Evolutionary conservation across 2,113 vertebrate species (phyloP).

Genomic region (Anhinga anhinga): DNA sequence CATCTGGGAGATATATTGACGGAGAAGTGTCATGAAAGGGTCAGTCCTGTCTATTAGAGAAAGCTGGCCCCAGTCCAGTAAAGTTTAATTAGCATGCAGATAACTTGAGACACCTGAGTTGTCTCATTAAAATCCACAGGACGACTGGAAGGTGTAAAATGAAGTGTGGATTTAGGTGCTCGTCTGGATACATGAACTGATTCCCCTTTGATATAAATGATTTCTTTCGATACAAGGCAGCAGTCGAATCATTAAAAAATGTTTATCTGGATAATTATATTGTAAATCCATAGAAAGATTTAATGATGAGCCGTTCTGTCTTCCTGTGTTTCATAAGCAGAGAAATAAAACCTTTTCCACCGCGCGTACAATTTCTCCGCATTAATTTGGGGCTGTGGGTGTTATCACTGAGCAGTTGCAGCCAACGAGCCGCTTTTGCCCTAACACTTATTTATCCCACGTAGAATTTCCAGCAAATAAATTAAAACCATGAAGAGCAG

Average conservation of each 20-base stretch:
- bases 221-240: neutral
- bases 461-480: neutral
- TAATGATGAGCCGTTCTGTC: neutral
- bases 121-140: neutral
- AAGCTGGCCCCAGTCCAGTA: neutral
- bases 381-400: neutral
- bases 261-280: neutral
- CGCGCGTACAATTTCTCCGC: rapidly evolving
- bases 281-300: neutral
- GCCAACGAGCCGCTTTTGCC: neutral
- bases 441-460: neutral
- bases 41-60: neutral
- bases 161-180: neutral
- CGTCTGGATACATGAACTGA: neutral
- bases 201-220: neutral
- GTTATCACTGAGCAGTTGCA: neutral
- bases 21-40: neutral
- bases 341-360: neutral
- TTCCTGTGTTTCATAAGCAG: neutral
- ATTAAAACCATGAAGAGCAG: neutral
- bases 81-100: neutral
- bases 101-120: neutral
- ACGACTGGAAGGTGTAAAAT: neutral
- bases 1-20: neutral
- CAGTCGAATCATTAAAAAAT: neutral